Conservation (phyloP, 1,140 invertebrate species). For the Hyles euphorbiae region DNA sequence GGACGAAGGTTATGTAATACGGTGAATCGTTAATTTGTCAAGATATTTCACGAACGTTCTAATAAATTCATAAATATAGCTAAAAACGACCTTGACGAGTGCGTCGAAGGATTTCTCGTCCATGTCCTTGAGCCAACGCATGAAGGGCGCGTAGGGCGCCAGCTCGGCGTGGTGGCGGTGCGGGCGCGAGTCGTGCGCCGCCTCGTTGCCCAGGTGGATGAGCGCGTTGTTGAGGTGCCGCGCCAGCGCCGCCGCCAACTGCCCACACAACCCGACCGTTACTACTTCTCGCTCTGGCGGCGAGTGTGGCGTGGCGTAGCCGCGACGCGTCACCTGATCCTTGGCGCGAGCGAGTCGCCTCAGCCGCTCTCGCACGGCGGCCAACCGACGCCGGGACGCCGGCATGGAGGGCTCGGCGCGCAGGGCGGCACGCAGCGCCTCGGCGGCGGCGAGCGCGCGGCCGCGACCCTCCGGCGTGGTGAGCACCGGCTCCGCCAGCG, state of each 20-base stretch:
- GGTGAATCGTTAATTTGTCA: no score
- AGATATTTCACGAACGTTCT: no score
- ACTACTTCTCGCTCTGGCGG: background rate
- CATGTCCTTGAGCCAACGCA: conserved; percentile 92
- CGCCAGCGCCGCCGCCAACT: conserved; percentile 87
- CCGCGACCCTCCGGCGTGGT: conserved; percentile 83
- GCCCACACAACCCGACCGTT: background rate
- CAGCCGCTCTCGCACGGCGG: conserved; percentile 92
- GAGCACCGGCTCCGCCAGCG: conserved; percentile 62
- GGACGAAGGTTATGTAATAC: no score
- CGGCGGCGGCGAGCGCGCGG: conserved; percentile 87
- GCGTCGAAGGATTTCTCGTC: conserved; percentile 88
- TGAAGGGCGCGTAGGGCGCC: conserved; percentile 89
- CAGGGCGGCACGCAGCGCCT: conserved; percentile 86
- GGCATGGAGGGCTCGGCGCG: conserved; percentile 70
- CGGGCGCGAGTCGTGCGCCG: conserved; percentile 77
- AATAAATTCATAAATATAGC: no score
- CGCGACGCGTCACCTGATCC: conserved; percentile 70
- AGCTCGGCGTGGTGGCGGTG: conserved; percentile 91
- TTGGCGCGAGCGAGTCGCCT: conserved; percentile 89
- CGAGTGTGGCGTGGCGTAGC: background rate
- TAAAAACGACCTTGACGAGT: conserved; percentile 77
- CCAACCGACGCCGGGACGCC: conserved; percentile 42
- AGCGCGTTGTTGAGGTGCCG: conserved; percentile 95
- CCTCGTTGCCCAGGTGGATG: conserved; percentile 85